Evolutionary conservation across 2,797 vertebrate genomes (phyloP), one percentile per base, ranked within the genome.

Genomic region (Ctenopoma multispine): DNA sequence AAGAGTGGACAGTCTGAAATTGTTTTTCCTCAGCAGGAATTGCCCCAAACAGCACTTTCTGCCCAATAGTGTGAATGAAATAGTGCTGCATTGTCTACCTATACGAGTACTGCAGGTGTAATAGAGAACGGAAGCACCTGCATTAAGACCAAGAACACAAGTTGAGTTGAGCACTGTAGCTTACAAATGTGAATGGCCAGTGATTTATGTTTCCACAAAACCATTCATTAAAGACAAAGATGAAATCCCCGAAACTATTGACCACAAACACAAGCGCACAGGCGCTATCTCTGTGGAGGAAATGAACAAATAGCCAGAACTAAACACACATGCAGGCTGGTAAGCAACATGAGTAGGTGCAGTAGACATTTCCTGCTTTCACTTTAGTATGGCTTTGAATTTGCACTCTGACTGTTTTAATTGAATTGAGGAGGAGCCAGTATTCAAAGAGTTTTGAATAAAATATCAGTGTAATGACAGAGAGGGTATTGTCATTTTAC

Each of bases 21-120:
- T 82, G 78, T 83, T 86, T 73, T 84, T 63, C 44, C 71, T 77
- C 76, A 77, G 65, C 41, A 21, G 67, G 75, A 87, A 83, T 75
- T 43, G 65, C 68, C 69, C 50, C 43, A 18, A 72, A 66, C 71
- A 75, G 79, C 80, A 86, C 55, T 71, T 72, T 75, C 57, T 58
- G 49, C 29, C 23, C 69, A 48, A 20, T 12, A 17, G 54, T 50
- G 51, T 63, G 69, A 79, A 82, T 75, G 24, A 53, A 63, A 36
- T 11, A 34, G 2, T 61, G 70, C 68, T 69, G 62, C 70, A 77
- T 57, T 63, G 57, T n/a, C 55, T 79, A 63, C 74, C 68, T 79
- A 69, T 55, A 23, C 27, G 31, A 59, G 36, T 9, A 61, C 72
- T 84, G 85, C 83, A 83, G 81, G 73, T 69, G 60, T 18, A 41